Evolutionary conservation across 1,140 invertebrate genomes (phyloP), one percentile per base, ranked within the genome.

Genomic region (Eriosoma lanigerum): DNA sequence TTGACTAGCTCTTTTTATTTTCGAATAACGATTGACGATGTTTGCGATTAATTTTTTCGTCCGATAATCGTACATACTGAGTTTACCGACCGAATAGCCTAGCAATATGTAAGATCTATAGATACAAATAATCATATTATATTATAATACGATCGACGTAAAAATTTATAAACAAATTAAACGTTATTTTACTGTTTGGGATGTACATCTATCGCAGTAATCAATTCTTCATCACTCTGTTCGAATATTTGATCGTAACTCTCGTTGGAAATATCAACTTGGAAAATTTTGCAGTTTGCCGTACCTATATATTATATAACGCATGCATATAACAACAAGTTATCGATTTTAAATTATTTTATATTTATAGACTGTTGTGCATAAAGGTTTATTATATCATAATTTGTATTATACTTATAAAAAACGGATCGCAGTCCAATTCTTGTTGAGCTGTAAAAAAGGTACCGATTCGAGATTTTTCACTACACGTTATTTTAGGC

Each of bases 331-430:
- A 17, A 26, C 0, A 4, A 24, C 26, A 29, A 32, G 13, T 56
- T 56, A 56, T 24, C 8, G 21, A 58, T 4, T 12, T 24, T 15
- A 24, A 4, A 15, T 58, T 26, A 24, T 13, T 10, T 58, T 24
- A 12, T 3, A 26, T 58, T 3, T 12, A 58, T 26, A 24, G 15
- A 58, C 12, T n/a, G 12, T 5, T 1, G 21, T 15, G 21, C 12
- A 21, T 58, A 13, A n/a, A n/a, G n/a, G n/a, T n/a, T n/a, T n/a
- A n/a, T n/a, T n/a, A n/a, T n/a, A n/a, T n/a, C n/a, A n/a, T n/a
- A n/a, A n/a, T n/a, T n/a, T n/a, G n/a, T n/a, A n/a, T n/a, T 8
- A 4, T 70, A 70, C 68, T 70, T 70, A 70, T 70, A 12, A 29
- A 26, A 70, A 70, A 50, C 10, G 68, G 44, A 50, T 26, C 48